phyloP scores from a whole-genome alignment of 2,888 invertebrate genomes.

The Epistrophella euchroma region DNA sequence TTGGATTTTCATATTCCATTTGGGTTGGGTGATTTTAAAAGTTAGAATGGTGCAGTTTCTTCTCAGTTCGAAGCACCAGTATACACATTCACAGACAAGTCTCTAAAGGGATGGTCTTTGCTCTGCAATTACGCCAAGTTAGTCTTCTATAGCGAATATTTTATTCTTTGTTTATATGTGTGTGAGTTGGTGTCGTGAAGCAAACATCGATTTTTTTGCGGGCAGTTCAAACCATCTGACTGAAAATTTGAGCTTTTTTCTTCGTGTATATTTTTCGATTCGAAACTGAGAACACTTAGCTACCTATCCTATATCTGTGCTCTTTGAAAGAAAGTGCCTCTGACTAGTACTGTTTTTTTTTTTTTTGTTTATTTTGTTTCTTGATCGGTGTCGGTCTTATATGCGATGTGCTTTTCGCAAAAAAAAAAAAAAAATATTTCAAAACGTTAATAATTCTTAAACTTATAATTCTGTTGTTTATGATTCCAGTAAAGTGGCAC shows the following conservation, averaged over 20 bases:
- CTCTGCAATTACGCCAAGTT: slow-evolving; percentile 47
- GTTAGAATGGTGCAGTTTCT: slow-evolving; percentile 52
- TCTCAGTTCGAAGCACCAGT: slow-evolving; percentile 49
- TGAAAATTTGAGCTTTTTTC: slow-evolving; percentile 55
- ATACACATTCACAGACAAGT: slow-evolving; percentile 16
- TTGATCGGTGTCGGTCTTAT: slow-evolving; percentile 21
- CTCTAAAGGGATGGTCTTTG: slow-evolving; percentile 59
- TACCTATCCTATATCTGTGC: slow-evolving; percentile 19
- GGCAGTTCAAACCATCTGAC: slow-evolving; percentile 56
- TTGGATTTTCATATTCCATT: slow-evolving; percentile 56
- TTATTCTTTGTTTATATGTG: slow-evolving; percentile 23
- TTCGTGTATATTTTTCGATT: slow-evolving; percentile 61
- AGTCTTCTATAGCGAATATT: slow-evolving; percentile 25
- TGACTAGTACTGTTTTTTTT: slow-evolving; percentile 27
- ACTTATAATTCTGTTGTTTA: slow-evolving; percentile 49
- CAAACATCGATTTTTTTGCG: slow-evolving; percentile 69
- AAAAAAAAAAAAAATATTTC: slow-evolving; percentile 25
- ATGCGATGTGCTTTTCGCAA: slow-evolving; percentile 57
- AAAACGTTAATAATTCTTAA: slow-evolving; percentile 28
- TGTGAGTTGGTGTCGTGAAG: slow-evolving; percentile 25
- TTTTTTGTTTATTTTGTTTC: slow-evolving; percentile 49
- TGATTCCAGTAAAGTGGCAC: slow-evolving; percentile 32
- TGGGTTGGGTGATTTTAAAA: slow-evolving; percentile 57
- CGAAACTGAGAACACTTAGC: slow-evolving; percentile 36
- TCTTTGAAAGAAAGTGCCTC: slow-evolving; percentile 64